Evolutionary conservation across 2,113 vertebrate species (phyloP), one percentile per base, ranked within the genome.

Genomic region (Perca schrenkii): DNA sequence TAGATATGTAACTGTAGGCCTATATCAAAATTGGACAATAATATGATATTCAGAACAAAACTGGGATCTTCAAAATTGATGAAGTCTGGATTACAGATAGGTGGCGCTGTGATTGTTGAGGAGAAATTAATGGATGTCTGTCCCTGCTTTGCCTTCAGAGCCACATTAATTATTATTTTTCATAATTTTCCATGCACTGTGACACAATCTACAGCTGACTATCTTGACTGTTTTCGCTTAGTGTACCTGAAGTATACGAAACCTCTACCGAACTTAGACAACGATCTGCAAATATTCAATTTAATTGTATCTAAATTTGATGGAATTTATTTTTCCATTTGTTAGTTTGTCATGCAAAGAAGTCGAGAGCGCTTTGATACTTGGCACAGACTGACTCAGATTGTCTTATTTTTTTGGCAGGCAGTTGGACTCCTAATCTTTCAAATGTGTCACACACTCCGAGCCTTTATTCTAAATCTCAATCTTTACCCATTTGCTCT

Each of bases 381-480:
- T 85, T 77, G 72, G 79, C 79, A 28, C 49, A 5, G 10, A 52
- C 62, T 67, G 50, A 2, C 21, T 7, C 13, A 25, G 67, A 16
- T 52, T 3, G 4, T 69, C 28, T 80, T 56, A 43, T 66, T 63
- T 71, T 28, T 28, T 65, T 82, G 74, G 74, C 79, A 53, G 22
- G 64, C 47, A 11, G 47, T 46, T 7, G 22, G 16, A 71, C 65
- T 22, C 50, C 60, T 57, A 73, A 87, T 85, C 79, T 56, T 69
- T 74, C 50, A 25, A 61, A 82, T 21, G 74, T 56, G 62, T 76
- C 66, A 66, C 78, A 36, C 56, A 28, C 76, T 46, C 73, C 34
- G 46, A 25, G 21, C 53, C 17, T 75, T 70, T 70, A 13, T 62
- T 58, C 66, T 62, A 8, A 34, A 67, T 72, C 22, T 67, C 19